Evolutionary conservation across 2,797 vertebrate species (phyloP).

Genomic region (Platalea minor): DNA sequence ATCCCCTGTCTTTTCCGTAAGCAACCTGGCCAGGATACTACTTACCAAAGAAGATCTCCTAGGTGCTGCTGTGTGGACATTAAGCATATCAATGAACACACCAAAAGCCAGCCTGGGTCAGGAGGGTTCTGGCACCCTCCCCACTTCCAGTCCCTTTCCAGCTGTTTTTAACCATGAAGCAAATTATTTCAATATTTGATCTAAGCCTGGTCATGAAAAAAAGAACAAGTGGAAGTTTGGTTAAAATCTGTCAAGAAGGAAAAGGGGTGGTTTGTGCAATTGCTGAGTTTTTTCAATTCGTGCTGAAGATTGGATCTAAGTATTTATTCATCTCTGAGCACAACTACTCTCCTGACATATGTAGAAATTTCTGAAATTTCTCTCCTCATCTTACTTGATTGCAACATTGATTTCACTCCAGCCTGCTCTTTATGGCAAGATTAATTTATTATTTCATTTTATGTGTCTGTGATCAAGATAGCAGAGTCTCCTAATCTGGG

Average conservation of each 20-base stretch:
- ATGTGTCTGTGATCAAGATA: slow-evolving; percentile 47
- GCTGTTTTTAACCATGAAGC: not conserved
- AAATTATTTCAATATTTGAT: slow-evolving; percentile 46
- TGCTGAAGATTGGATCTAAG: slow-evolving; percentile 5
- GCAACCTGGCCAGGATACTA: not conserved
- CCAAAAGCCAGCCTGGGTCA: not conserved
- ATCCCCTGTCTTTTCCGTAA: not conserved
- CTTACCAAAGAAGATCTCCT: not conserved
- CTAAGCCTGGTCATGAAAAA: slow-evolving; percentile 40
- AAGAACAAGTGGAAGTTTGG: slow-evolving; percentile 33
- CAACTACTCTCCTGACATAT: not conserved
- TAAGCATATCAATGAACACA: not conserved
- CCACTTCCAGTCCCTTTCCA: slow-evolving; percentile 13
- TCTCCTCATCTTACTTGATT: slow-evolving; percentile 31
- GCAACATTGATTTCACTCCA: slow-evolving; percentile 29
- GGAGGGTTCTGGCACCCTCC: not conserved
- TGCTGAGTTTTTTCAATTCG: slow-evolving; percentile 12
- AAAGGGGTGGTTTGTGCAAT: slow-evolving; percentile 12
- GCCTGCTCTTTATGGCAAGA: slow-evolving; percentile 29
- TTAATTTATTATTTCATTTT: slow-evolving; percentile 55
- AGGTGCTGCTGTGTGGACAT: not conserved
- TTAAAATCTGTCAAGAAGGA: slow-evolving; percentile 44
- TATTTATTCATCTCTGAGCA: slow-evolving; percentile 31
- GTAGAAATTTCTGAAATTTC: slow-evolving; percentile 30
- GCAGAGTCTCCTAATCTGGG: slow-evolving; percentile 43